Base-by-base conservation (phyloP, 2,888 invertebrate genomes). In the Cryptops parisi region DNA sequence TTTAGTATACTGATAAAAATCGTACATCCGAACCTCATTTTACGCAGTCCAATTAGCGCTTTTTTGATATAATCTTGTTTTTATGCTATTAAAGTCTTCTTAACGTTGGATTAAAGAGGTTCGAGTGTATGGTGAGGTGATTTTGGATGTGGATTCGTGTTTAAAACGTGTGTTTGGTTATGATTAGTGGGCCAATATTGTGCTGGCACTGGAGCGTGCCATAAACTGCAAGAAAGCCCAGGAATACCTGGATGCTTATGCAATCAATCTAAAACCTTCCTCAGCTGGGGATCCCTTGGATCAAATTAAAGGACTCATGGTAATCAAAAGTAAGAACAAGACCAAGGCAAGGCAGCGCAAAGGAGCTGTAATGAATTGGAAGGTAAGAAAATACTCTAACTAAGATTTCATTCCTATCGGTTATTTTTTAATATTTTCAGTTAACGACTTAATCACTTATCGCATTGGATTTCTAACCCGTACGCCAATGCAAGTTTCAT, bases 351-450 rank as follows among this genome's bases (percentile, higher is more conserved):
- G 87, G 64, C 94, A 96, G 71, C 76, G 96, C 57, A 97, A 96
- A 68, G 93, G 91, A 1, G 97, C 97, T 2, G 80, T 96, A 1
- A 75, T 82, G 50, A 96, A 97, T 68, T 98, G 98, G 98, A 98
- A 96, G 83, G 94, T 90, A 64, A 61, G 54, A n/a, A 15, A 38
- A 15, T 33, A 33, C 15, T 33, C n/a, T n/a, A n/a, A n/a, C n/a
- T n/a, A n/a, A n/a, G n/a, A n/a, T n/a, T n/a, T n/a, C n/a, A n/a
- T n/a, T n/a, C n/a, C n/a, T n/a, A n/a, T n/a, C n/a, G n/a, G n/a
- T n/a, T n/a, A n/a, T n/a, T n/a, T n/a, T n/a, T n/a, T n/a, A n/a
- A n/a, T n/a, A n/a, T n/a, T n/a, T n/a, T n/a, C n/a, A n/a, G n/a
- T n/a, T n/a, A n/a, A n/a, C n/a, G n/a, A n/a, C n/a, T n/a, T n/a